Base-by-base conservation (phyloP, 2,888 invertebrate genomes). In the Tetanocera ferruginea region DNA sequence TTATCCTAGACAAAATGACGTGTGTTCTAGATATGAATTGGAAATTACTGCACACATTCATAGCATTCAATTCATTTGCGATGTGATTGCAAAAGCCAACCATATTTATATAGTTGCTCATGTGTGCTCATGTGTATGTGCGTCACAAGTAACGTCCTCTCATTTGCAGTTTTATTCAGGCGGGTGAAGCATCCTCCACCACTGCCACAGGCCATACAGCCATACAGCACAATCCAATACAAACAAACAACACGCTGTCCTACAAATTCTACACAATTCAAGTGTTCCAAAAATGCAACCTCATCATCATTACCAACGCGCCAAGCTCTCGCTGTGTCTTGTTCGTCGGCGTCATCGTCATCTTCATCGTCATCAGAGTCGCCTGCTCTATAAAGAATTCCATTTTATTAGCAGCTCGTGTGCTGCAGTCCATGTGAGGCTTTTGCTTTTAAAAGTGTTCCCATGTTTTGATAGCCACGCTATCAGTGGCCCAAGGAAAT, bases 401-500 rank as follows among this genome's bases (percentile, higher is more conserved):
- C 85, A 85, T 85, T 85, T 85, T 85, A 85, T 85, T 85, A 85
- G 43, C 43, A 43, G 85, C 85, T 84, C 85, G 86, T 85, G 84
- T 85, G 86, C 84, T 84, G 86, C 85, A 85, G 66, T 43, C 34
- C 66, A 67, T 71, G 86, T 86, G 75, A 66, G 66, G 75, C 34
- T 75, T 75, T 67, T 75, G 67, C 85, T 86, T 86, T 86, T 86
- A 86, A 86, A 86, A 86, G 86, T 86, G 86, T 86, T 86, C 86
- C 85, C 86, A 84, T 86, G 86, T 86, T 86, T 86, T 86, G 86
- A 86, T 86, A 86, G 86, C 84, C 85, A 78, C 84, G 83, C 86
- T 86, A 86, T 86, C 86, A 86, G 86, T 84, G 86, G 85, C 85
- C 85, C 86, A 86, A 85, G 86, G 83, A 86, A 86, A 86, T 86